A percentile compares a stretch with the other conserved stretches of the same genome.
Conservation (phyloP, 2,113 vertebrate genomes). For the Monopterus albus region DNA sequence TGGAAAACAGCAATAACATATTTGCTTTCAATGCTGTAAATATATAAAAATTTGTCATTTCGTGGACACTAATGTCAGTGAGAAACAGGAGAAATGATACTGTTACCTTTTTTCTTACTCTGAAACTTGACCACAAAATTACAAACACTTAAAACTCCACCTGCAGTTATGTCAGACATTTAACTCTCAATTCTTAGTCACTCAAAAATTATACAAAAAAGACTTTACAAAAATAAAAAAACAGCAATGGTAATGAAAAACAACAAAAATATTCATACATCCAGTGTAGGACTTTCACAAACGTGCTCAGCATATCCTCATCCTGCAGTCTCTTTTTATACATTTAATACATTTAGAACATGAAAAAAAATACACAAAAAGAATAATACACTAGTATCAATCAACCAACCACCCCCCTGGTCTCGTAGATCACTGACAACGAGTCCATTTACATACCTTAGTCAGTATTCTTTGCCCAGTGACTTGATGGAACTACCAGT, state of each 20-base stretch:
- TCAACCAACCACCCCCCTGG: conserved; percentile 68
- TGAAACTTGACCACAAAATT: conserved; percentile 66
- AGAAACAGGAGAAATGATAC: conserved; percentile 40
- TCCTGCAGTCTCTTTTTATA: conserved; percentile 76
- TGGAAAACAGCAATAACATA: conserved; percentile 54
- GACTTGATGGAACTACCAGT: conserved; percentile 60
- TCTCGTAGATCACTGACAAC: conserved; percentile 50
- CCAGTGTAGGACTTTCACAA: conserved; percentile 87
- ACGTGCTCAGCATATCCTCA: conserved; percentile 77
- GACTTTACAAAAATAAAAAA: conserved; percentile 60
- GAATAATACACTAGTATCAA: conserved; percentile 77
- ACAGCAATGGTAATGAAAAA: conserved; percentile 64
- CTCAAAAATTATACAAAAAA: conserved; percentile 71
- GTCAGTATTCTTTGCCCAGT: conserved; percentile 66
- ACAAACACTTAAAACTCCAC: conserved; percentile 63
- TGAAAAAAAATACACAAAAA: conserved; percentile 71
- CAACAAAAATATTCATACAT: conserved; percentile 71
- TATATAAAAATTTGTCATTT: conserved; percentile 37
- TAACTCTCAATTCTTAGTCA: conserved; percentile 55
- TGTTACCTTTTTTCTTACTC: conserved; percentile 44
- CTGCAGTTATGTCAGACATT: conserved; percentile 55
- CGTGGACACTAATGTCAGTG: conserved; percentile 31
- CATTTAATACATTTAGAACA: conserved; percentile 84
- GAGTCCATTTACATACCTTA: conserved; percentile 66
- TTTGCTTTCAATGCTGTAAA: conserved; percentile 33